Conservation (phyloP, 2,113 vertebrate species). For the Lucifuga dentata region DNA sequence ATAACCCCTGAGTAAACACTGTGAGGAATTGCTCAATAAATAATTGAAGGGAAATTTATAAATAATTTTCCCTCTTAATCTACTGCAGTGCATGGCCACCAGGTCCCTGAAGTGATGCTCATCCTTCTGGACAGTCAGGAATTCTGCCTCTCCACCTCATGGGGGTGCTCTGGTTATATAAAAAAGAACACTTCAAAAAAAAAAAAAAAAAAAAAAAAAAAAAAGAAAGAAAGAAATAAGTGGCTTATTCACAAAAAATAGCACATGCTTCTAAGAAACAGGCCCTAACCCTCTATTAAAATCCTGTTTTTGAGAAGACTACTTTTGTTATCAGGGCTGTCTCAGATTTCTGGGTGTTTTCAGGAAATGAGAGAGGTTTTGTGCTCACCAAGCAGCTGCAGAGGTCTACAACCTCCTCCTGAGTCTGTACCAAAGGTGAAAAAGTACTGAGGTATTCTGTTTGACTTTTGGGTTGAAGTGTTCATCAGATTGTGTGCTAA, state of each 20-base stretch:
- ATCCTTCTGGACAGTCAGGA: conserved; percentile 54
- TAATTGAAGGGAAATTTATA: conserved; percentile 84
- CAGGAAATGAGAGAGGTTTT: conserved; percentile 73
- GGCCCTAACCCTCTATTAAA: conserved; percentile 75
- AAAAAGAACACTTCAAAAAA: conserved; percentile 3
- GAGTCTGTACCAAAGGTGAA: conserved; percentile 47
- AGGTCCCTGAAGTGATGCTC: conserved; percentile 72
- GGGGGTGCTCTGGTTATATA: conserved; percentile 76
- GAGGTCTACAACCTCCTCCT: conserved; percentile 39
- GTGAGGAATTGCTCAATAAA: conserved; percentile 81
- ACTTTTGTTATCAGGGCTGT: conserved; percentile 75
- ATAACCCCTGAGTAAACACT: conserved; percentile 83
- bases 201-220: neutral
- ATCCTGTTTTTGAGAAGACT: conserved; percentile 76
- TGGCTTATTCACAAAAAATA: conserved; percentile 47
- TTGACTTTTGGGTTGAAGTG: conserved; percentile 43
- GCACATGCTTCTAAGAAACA: conserved; percentile 71
- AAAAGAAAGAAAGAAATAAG: conserved; percentile 54
- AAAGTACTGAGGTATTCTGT: conserved; percentile 15
- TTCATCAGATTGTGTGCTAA: conserved; percentile 24
- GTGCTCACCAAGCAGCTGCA: conserved; percentile 39
- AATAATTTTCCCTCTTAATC: conserved; percentile 80
- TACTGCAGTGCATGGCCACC: conserved; percentile 67
- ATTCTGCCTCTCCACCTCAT: conserved; percentile 45
- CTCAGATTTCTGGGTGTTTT: conserved; percentile 75